A percentile compares a stretch with the other conserved stretches of the same genome.
Conservation (phyloP, 2,888 invertebrate species). For the Leucania comma region DNA sequence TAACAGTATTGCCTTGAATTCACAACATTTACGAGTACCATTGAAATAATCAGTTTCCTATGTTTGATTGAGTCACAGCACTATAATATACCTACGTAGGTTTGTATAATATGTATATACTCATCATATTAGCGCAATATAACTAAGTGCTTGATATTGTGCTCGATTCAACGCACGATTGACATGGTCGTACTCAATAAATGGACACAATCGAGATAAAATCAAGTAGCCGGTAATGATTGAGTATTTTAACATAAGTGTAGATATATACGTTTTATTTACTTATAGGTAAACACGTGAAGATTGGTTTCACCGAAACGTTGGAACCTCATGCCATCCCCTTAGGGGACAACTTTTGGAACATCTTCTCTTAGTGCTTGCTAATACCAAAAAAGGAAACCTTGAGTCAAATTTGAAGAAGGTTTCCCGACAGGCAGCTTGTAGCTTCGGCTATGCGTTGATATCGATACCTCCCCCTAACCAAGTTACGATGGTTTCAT, state of each 20-base stretch:
- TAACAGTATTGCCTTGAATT: background rate
- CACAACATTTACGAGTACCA: background rate
- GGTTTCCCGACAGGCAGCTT: too few species aligned
- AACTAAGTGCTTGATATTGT: conserved; percentile 22
- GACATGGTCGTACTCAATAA: conserved; percentile 26
- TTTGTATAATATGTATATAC: background rate
- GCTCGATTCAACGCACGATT: background rate
- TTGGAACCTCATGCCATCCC: too few species aligned
- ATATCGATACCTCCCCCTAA: too few species aligned
- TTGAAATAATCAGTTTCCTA: conserved; percentile 3
- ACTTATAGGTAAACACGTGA: background rate
- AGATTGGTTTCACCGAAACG: too few species aligned
- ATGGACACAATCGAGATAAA: conserved; percentile 15
- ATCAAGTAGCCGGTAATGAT: conserved; percentile 13
- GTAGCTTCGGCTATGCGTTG: too few species aligned
- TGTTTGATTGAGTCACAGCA: conserved; percentile 7
- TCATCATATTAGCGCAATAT: conserved; percentile 24
- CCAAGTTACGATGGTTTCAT: too few species aligned
- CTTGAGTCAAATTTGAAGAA: too few species aligned
- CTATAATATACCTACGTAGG: background rate
- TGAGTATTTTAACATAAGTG: conserved; percentile 9
- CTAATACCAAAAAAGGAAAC: too few species aligned
- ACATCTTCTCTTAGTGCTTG: too few species aligned
- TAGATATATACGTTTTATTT: background rate
- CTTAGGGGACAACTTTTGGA: too few species aligned